These are phyloP conservation scores for Peromyscus attwateri DNA, from an alignment of 2,797 vertebrate genomes.

Conservation along the genomic window DNA sequence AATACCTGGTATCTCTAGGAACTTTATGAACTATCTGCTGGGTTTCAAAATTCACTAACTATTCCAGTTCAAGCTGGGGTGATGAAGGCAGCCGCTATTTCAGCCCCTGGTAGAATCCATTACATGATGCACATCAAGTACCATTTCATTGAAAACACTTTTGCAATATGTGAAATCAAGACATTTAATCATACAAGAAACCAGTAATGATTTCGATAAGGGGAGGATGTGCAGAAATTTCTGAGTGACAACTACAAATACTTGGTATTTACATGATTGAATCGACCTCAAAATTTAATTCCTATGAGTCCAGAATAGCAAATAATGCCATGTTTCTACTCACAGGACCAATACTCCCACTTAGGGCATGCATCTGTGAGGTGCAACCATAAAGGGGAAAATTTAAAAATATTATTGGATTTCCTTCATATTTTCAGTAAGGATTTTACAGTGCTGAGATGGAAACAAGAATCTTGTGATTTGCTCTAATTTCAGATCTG, in stretches of 20 bases:
- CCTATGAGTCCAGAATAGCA: not conserved
- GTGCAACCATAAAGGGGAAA: too few relatives aligned
- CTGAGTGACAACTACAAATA: too few relatives aligned
- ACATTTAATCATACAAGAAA: not conserved
- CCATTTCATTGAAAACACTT: too few relatives aligned
- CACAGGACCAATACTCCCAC: too few relatives aligned
- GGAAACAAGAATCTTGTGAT: not conserved
- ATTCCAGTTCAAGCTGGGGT: not conserved
- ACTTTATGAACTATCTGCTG: not conserved
- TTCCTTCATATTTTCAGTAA: not conserved
- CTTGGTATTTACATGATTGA: not conserved
- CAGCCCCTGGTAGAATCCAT: not conserved
- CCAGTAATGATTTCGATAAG: not conserved
- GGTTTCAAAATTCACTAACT: not conserved
- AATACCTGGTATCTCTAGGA: not conserved
- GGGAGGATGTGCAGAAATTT: too few relatives aligned
- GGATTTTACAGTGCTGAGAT: not conserved
- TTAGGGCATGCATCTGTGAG: too few relatives aligned
- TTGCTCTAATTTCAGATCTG: too few relatives aligned
- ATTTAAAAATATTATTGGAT: not conserved
- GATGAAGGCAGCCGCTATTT: not conserved
- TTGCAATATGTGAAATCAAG: not conserved
- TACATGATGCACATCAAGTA: not conserved
- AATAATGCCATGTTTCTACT: not conserved
- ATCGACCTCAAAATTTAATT: not conserved